Conservation (phyloP, 2,797 vertebrate genomes). For the Neopelma chrysocephalum region DNA sequence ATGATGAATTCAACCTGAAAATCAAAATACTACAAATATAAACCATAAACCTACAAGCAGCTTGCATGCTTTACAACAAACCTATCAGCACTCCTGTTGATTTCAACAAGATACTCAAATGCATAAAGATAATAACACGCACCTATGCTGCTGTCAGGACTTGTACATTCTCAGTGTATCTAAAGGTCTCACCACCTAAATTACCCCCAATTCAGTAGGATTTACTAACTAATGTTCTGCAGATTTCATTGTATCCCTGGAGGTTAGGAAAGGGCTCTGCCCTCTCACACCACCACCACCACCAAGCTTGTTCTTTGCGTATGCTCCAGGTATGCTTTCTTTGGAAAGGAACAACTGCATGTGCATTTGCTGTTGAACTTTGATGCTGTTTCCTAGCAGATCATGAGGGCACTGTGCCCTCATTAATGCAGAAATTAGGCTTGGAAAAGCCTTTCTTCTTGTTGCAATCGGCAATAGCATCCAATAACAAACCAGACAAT, state of each 20-base stretch:
- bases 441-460: neutral
- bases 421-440: neutral
- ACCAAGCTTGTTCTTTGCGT: neutral
- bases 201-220: neutral
- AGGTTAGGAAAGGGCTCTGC: neutral
- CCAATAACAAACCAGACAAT: neutral
- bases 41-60: neutral
- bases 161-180: neutral
- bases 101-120: neutral
- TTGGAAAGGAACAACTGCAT: neutral
- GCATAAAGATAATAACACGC: neutral
- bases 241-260: neutral
- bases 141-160: neutral
- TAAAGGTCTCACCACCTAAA: neutral
- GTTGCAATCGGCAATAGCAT: neutral
- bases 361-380: neutral
- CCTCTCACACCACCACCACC: neutral
- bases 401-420: neutral
- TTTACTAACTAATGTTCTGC: neutral
- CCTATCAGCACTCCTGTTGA: neutral
- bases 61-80: neutral
- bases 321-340: neutral
- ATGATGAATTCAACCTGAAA: conserved; percentile 17
- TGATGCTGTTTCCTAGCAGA: neutral
- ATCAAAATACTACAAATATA: conserved; percentile 23